phyloP scores from a whole-genome alignment of 1,140 invertebrate species.

The Polypedilum pembai region DNA sequence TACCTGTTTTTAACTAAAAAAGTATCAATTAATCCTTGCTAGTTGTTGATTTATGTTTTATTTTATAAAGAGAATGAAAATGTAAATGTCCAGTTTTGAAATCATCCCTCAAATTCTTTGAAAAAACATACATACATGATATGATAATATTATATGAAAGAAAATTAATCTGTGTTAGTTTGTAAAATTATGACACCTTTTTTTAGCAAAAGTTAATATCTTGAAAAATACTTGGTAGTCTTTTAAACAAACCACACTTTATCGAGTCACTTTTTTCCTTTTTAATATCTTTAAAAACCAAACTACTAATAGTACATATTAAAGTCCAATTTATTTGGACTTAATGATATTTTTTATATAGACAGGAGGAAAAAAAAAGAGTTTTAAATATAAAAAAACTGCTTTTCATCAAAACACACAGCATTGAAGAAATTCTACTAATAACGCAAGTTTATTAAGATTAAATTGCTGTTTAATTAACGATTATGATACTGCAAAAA shows the following conservation, averaged over 20 bases:
- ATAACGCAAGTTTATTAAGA: conserved; percentile 1
- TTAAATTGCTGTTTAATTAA: conserved; percentile 1
- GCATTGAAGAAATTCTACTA: background rate
- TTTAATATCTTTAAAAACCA: too few relatives aligned
- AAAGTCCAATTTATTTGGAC: background rate
- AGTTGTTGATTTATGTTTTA: background rate
- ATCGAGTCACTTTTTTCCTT: background rate
- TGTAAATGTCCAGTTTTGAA: too few relatives aligned
- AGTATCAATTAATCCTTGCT: background rate
- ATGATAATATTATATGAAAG: background rate
- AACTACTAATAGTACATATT: background rate
- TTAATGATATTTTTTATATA: background rate
- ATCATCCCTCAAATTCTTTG: too few relatives aligned
- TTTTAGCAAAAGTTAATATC: background rate
- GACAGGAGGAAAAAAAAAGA: background rate
- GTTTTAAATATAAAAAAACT: background rate
- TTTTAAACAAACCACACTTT: background rate
- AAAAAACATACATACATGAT: background rate
- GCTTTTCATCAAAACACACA: background rate
- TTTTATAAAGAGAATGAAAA: too few relatives aligned
- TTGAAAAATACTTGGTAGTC: background rate
- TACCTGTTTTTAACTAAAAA: background rate
- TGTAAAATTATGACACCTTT: background rate
- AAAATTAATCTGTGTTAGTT: conserved; percentile 1
- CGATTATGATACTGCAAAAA: background rate